These are phyloP conservation scores for Sorex araneus DNA, from an alignment of 2,113 vertebrate species.

Conservation along the genomic window DNA sequence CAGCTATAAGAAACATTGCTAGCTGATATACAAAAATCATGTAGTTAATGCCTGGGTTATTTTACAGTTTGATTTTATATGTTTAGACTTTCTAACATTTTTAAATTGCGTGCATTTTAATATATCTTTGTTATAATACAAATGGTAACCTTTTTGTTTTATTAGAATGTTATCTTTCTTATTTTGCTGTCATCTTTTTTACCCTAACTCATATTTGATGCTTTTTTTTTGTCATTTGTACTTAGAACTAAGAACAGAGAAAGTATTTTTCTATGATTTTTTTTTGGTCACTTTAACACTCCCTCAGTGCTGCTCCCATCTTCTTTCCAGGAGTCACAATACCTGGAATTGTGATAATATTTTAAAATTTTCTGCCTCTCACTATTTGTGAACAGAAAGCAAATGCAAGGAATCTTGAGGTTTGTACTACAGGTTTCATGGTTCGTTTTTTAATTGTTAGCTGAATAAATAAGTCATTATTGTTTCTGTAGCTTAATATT, in stretches of 20 bases:
- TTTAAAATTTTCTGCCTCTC: constrained; percentile 14
- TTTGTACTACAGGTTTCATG: not conserved
- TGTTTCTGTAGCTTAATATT: constrained; percentile 61
- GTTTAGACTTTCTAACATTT: constrained; percentile 40
- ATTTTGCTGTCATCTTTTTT: not conserved
- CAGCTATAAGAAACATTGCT: not conserved
- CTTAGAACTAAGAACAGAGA: not conserved
- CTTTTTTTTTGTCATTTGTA: not conserved
- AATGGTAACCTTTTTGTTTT: not conserved
- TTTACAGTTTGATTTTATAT: constrained; percentile 5
- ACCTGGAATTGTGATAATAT: not conserved
- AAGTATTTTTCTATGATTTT: not conserved
- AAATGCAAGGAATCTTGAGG: not conserved
- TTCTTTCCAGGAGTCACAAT: not conserved
- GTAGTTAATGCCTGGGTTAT: not conserved
- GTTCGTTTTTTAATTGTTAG: constrained; percentile 57
- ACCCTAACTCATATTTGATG: not conserved
- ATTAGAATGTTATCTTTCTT: not conserved
- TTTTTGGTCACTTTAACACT: not conserved
- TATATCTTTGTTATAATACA: not conserved
- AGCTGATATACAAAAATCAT: not conserved
- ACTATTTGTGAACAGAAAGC: not conserved
- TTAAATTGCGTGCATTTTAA: not conserved
- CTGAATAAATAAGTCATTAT: constrained; percentile 40
- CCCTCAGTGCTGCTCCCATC: not conserved